Evolutionary conservation across 2,888 invertebrate genomes (phyloP).

Genomic region (Ernsta delagoae): DNA sequence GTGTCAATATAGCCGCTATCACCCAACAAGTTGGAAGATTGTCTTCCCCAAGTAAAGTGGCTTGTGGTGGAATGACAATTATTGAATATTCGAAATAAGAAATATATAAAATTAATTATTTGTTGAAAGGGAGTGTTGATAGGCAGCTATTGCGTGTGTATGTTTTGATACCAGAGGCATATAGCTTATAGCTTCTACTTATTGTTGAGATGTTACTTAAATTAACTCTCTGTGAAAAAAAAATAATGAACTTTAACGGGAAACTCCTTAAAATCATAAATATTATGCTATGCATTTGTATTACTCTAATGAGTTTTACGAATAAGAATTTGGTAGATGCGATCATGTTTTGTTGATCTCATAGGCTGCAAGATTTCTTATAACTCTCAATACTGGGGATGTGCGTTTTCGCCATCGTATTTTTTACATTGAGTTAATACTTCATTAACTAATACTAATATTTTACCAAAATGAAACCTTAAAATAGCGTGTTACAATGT

Average conservation of each 20-base stretch:
- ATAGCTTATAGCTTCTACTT: not conserved
- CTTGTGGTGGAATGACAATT: not conserved
- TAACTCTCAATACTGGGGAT: conserved; percentile 8
- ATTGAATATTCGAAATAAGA: not conserved
- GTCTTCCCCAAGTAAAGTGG: not conserved
- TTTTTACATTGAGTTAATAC: not conserved
- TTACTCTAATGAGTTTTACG: conserved; percentile 5
- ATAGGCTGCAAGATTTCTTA: conserved; percentile 21
- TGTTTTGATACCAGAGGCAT: not conserved
- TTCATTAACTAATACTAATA: not conserved
- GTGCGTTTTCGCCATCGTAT: conserved; percentile 22
- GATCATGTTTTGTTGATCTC: conserved; percentile 19
- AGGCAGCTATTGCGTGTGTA: not conserved
- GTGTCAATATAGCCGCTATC: too few relatives aligned
- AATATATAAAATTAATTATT: not conserved
- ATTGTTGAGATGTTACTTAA: too few relatives aligned
- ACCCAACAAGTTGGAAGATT: not conserved
- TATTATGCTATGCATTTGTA: conserved; percentile 4
- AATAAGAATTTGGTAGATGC: conserved; percentile 1
- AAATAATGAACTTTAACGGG: too few relatives aligned
- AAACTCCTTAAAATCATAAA: too few relatives aligned
- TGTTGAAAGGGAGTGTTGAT: not conserved
- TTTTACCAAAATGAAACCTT: too few relatives aligned
- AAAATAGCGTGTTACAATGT: too few relatives aligned
- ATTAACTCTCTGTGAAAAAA: too few relatives aligned